Percentiles rank a stretch among this genome's conserved stretches.
phyloP scores from a whole-genome alignment of 2,113 vertebrate species.

The Phyllostomus hastatus region DNA sequence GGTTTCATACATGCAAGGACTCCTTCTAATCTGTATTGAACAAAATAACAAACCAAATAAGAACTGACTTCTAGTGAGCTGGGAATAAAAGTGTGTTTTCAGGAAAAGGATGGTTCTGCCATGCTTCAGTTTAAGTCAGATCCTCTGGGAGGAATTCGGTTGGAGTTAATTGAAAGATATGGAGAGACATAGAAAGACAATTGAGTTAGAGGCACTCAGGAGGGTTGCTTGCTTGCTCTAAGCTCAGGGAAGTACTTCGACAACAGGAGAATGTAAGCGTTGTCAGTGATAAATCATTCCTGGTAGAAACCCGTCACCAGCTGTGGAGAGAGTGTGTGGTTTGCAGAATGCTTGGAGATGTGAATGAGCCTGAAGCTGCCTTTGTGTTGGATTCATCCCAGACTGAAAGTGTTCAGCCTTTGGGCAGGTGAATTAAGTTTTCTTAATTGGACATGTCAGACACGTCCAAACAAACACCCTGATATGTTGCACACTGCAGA shows the following conservation, averaged over 20 bases:
- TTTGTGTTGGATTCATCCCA: background rate
- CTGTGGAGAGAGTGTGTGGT: too few relatives aligned
- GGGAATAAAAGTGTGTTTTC: constrained; percentile 31
- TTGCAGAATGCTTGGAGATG: background rate
- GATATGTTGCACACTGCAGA: too few relatives aligned
- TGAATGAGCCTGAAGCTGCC: background rate
- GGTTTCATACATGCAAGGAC: background rate
- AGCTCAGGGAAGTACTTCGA: background rate
- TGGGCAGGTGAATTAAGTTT: background rate
- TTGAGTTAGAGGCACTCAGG: background rate
- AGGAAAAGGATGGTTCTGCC: background rate
- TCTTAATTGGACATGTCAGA: background rate
- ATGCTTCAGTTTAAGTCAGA: background rate
- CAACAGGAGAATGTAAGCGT: constrained; percentile 2
- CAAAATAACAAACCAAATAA: constrained; percentile 34
- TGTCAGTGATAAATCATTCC: background rate
- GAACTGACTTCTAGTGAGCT: background rate
- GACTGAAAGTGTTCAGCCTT: background rate
- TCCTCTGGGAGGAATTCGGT: background rate
- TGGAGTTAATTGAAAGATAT: background rate
- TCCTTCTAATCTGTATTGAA: background rate
- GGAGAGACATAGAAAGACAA: background rate
- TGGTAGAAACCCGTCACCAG: background rate
- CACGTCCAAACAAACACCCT: background rate
- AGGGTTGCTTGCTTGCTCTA: background rate